phyloP scores from a whole-genome alignment of 2,797 vertebrate species.

The Spinibarbus caldwelli region DNA sequence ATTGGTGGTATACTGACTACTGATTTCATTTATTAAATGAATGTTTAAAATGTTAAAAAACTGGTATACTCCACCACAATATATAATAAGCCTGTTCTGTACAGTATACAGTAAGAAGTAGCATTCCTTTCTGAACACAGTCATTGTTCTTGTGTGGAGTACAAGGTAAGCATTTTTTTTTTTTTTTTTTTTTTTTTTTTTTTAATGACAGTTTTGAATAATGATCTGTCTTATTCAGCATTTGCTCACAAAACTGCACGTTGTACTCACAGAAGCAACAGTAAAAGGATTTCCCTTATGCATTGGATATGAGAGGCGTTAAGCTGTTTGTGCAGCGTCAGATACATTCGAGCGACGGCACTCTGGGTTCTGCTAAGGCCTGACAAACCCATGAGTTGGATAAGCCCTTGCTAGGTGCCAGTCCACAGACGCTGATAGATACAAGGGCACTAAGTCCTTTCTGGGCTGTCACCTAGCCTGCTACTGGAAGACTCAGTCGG shows the following conservation, averaged over 20 bases:
- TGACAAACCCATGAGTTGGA: constrained; percentile 35
- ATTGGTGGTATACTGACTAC: neutral
- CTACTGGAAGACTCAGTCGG: constrained; percentile 34
- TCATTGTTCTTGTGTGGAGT: neutral
- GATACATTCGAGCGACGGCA: too few relatives aligned
- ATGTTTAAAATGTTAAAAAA: neutral
- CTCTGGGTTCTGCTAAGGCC: constrained; percentile 35
- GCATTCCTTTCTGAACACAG: neutral
- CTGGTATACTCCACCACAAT: neutral
- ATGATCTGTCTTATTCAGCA: constrained; percentile 6
- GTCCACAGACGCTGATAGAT: constrained; percentile 55
- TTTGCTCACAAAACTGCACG: constrained; percentile 26
- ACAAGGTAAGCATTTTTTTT: neutral
- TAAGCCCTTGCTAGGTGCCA: constrained; percentile 47
- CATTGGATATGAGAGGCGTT: constrained; percentile 34
- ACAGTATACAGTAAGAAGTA: neutral
- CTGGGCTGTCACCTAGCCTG: constrained; percentile 52
- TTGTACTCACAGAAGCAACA: constrained; percentile 4
- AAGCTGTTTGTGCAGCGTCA: constrained; percentile 32
- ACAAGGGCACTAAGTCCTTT: constrained; percentile 52
- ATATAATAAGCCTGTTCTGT: neutral
- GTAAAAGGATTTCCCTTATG: constrained; percentile 35
- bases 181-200: too few relatives aligned
- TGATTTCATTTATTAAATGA: too few relatives aligned
- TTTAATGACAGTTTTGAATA: constrained; percentile 13